A percentile compares a stretch with the other conserved stretches of the same genome.
phyloP scores from a whole-genome alignment of 1,140 invertebrate genomes.

The Ceratina australensis region DNA sequence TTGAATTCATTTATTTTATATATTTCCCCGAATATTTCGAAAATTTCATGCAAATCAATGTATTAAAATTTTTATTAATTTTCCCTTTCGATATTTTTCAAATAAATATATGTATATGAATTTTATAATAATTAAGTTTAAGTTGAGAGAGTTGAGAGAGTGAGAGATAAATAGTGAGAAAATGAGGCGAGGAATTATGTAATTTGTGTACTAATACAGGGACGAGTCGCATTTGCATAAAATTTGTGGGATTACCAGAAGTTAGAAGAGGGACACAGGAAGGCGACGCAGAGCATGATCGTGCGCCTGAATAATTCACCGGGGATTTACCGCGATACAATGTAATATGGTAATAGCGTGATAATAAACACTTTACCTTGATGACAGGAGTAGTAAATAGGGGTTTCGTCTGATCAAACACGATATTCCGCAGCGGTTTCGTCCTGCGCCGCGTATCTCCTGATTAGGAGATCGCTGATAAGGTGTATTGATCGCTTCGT shows the following conservation, averaged over 20 bases:
- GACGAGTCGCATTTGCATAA: background rate
- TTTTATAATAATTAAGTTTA: no score
- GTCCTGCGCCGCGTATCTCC: slow-evolving; percentile 11
- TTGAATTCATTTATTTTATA: background rate
- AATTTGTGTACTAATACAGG: no score
- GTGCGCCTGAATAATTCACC: slow-evolving; percentile 1
- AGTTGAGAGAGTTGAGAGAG: no score
- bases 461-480: slow-evolving; percentile 56
- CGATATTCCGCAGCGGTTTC: slow-evolving; percentile 21
- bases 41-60: no score
- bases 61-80: no score
- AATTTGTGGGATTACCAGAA: background rate
- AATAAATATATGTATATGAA: no score
- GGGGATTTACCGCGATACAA: background rate
- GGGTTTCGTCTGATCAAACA: slow-evolving; percentile 36
- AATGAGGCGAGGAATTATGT: no score
- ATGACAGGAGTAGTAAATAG: slow-evolving; percentile 41
- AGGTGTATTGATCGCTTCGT: slow-evolving; percentile 65
- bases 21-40: no score
- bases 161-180: no score
- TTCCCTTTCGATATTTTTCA: no score
- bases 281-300: slow-evolving; percentile 8
- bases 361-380: slow-evolving; percentile 31
- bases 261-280: background rate
- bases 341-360: slow-evolving; percentile 17